Base-by-base conservation (phyloP, 2,113 vertebrate genomes). In the Bubo scandiacus region DNA sequence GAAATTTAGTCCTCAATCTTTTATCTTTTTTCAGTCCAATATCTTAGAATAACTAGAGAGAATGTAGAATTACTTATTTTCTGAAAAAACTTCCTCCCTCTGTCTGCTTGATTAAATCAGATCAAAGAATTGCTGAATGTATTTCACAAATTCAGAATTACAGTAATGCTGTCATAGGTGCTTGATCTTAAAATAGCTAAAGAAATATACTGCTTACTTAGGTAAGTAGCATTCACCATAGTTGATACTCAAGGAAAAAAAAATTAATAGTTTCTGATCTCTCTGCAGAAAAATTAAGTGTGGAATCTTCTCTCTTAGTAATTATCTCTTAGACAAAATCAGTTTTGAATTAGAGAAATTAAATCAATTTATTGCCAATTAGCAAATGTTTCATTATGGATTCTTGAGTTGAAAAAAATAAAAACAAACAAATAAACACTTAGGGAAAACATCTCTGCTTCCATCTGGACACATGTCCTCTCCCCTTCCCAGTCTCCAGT, bases 71-170 rank as follows among this genome's bases (percentile, higher is more conserved):
- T 81, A 26, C 1, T 22, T 81, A 63, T 78, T 52, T 67, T 18
- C 27, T 40, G 51, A 80, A 70, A 87, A 75, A 16, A 32, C 2
- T 47, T 47, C 78, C 16, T 86, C 22, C 10, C 6, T 27, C 23
- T 63, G 11, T 36, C 58, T 52, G 15, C 42, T 81, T 66, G 17
- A 65, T 86, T 68, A 79, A 89, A 79, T 79, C 66, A 65, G 10
- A 63, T 54, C 36, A 71, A 91, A 91, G n/a, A 71, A 26, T 43
- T 47, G 47, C 47, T 72, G 49, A 68, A 62, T 30, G 23, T 36
- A 88, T 47, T 85, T 85, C 36, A 66, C 74, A 85, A 67, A 55
- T 85, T 84, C 63, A 65, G 45, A 67, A 71, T 77, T 88, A 57
- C 29, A 58, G 23, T 71, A 75, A 47, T 59, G 14, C 40, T 63